These are phyloP conservation scores for Taurulus bubalis DNA, from an alignment of 2,113 vertebrate genomes.

Conservation along the genomic window DNA sequence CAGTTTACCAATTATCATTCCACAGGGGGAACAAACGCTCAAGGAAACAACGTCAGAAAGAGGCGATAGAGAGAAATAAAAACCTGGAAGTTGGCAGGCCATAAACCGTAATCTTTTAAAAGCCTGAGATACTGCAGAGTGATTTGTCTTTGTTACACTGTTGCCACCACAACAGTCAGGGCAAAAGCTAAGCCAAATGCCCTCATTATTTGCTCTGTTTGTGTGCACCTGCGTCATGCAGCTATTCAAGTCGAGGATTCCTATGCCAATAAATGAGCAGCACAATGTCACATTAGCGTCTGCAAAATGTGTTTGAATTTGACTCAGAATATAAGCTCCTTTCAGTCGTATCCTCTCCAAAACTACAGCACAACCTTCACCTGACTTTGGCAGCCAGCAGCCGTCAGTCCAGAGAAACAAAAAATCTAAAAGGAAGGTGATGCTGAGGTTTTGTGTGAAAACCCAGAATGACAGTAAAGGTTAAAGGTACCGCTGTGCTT, in stretches of 20 bases:
- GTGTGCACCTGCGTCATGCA: not conserved
- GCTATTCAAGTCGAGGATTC: not conserved
- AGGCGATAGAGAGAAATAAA: conserved; percentile 26
- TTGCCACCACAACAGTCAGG: not conserved
- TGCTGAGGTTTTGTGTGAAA: conserved; percentile 4
- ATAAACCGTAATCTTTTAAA: not conserved
- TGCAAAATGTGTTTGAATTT: not conserved
- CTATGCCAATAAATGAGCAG: not conserved
- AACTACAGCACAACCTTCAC: conserved; percentile 44
- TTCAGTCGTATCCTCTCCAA: not conserved
- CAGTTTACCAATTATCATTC: conserved; percentile 75
- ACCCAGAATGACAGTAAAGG: conserved; percentile 23
- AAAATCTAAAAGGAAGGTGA: not conserved
- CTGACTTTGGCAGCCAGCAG: conserved; percentile 34
- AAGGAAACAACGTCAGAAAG: conserved; percentile 41
- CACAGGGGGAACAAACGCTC: conserved; percentile 30
- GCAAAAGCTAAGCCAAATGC: not conserved
- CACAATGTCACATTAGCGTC: conserved; percentile 1
- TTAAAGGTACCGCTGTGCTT: conserved; percentile 18
- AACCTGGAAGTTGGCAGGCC: not conserved
- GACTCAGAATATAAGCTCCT: conserved; percentile 25
- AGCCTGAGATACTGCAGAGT: not conserved
- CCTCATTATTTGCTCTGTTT: not conserved
- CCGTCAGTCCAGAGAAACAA: conserved; percentile 9
- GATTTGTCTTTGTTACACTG: not conserved